Percentiles rank a stretch among this genome's conserved stretches.
Conservation (phyloP, 2,113 vertebrate species). For the Columba livia region DNA sequence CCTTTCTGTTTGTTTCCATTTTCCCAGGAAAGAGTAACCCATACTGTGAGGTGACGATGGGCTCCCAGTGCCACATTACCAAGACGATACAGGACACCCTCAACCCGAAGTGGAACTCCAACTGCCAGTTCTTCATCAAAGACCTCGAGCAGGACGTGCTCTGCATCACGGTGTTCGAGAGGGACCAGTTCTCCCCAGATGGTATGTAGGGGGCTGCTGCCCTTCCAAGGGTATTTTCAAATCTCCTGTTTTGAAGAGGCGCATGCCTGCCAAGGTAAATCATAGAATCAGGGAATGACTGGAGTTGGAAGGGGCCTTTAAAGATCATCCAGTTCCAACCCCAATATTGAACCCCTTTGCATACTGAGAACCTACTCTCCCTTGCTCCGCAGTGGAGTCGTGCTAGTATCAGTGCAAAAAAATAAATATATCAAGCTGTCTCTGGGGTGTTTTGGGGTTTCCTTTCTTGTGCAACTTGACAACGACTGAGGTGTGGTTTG, state of each 20-base stretch:
- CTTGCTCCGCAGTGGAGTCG: not conserved
- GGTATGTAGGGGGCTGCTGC: conserved; percentile 72
- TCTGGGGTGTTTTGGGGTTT: not conserved
- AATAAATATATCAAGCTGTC: not conserved
- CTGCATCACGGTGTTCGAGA: conserved; percentile 96
- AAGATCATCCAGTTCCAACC: not conserved
- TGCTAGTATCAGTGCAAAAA: not conserved
- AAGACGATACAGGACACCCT: conserved; percentile 97
- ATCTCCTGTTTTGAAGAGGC: not conserved
- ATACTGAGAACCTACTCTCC: not conserved
- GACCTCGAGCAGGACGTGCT: conserved; percentile 98
- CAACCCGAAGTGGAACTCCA: conserved; percentile 98
- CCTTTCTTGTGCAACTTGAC: not conserved
- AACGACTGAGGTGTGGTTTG: not conserved
- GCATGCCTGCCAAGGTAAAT: not conserved
- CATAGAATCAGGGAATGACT: not conserved
- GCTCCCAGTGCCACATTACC: conserved; percentile 98
- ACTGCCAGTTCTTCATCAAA: conserved; percentile 99
- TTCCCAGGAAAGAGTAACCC: conserved; percentile 94
- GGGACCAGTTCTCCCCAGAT: conserved; percentile 98
- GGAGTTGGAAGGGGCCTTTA: not conserved
- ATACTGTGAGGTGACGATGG: conserved; percentile 98
- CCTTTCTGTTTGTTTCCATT: not conserved
- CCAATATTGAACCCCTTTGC: not conserved
- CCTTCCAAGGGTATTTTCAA: not conserved